Conservation (phyloP, 2,797 vertebrate genomes). For the Halcyon badia region DNA sequence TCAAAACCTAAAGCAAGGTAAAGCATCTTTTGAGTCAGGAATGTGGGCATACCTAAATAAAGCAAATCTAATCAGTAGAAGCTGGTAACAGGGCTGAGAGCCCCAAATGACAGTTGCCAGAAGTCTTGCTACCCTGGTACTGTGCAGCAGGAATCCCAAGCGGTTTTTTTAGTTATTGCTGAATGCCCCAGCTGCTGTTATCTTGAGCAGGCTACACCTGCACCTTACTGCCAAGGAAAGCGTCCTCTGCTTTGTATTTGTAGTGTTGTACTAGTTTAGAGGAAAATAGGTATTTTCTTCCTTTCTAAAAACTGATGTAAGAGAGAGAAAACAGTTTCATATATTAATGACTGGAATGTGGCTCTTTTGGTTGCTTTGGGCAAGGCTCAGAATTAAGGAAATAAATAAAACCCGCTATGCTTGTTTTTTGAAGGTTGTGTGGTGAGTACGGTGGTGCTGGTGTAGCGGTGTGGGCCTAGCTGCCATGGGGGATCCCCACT, state of each 20-base stretch:
- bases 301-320: not conserved
- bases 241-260: not conserved
- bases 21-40: not conserved
- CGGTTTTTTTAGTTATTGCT: not conserved
- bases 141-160: not conserved
- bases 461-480: not conserved
- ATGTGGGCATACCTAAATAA: not conserved
- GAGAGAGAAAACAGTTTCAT: not conserved
- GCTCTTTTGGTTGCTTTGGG: not conserved
- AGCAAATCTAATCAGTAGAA: not conserved
- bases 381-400: not conserved
- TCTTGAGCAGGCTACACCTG: not conserved
- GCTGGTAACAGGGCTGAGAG: not conserved
- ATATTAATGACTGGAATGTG: not conserved
- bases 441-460: not conserved
- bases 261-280: not conserved
- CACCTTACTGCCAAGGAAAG: not conserved
- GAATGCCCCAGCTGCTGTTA: not conserved
- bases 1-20: not conserved
- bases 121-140: not conserved
- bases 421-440: not conserved
- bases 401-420: accelerated
- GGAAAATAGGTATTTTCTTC: not conserved
- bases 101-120: not conserved
- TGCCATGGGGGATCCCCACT: not conserved